These are phyloP conservation scores for Formica selysi DNA, from an alignment of 1,140 invertebrate species.

Conservation along the genomic window DNA sequence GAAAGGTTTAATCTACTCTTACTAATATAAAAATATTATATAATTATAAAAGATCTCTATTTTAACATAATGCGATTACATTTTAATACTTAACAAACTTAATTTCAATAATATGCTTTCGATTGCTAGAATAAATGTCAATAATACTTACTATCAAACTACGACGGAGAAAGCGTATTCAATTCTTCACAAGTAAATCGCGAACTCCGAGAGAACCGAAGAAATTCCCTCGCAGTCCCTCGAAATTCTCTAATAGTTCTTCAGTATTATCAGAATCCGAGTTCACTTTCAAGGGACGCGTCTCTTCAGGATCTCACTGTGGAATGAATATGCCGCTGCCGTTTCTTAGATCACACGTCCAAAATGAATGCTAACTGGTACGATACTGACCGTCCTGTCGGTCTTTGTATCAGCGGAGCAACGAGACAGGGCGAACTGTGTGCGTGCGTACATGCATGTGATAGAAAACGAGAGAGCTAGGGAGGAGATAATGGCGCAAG, in stretches of 20 bases:
- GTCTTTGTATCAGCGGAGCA: conserved; percentile 58
- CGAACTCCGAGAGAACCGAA: not conserved
- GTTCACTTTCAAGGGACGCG: conserved; percentile 6
- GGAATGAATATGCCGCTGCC: not conserved
- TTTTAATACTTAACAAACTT: not conserved
- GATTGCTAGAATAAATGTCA: conserved; percentile 4
- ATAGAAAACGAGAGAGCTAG: conserved; percentile 36
- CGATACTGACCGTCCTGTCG: conserved; percentile 63
- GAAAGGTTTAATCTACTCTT: not conserved
- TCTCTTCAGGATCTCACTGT: conserved; percentile 1
- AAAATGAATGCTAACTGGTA: conserved; percentile 65
- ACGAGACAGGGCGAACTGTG: conserved; percentile 31
- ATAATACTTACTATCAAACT: conserved; percentile 27
- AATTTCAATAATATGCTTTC: not conserved
- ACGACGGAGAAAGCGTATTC: not conserved
- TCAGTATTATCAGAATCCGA: not conserved
- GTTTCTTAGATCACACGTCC: conserved; percentile 52
- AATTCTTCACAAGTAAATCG: not conserved
- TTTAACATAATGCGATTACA: not conserved
- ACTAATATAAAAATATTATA: not conserved
- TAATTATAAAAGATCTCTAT: not conserved
- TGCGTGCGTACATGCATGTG: conserved; percentile 22
- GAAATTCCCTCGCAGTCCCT: not conserved
- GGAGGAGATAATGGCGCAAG: not conserved
- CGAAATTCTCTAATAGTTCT: not conserved